Conservation (phyloP, 1,140 invertebrate genomes). For the Drosophila bifasciata region DNA sequence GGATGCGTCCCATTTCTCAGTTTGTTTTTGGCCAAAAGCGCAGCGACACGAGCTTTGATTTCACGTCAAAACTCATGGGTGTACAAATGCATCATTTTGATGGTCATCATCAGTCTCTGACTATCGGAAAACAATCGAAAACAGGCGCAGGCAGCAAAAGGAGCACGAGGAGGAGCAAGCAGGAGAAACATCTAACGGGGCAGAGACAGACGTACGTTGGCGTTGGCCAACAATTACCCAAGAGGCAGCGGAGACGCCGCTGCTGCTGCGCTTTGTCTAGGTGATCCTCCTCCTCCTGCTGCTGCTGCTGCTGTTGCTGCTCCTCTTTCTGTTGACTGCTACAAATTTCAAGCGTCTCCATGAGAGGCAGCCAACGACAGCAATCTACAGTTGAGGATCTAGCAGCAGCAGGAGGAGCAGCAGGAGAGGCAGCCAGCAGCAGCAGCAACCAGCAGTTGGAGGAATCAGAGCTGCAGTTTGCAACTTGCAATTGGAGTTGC, state of each 20-base stretch:
- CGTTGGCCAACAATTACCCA: conserved; percentile 66
- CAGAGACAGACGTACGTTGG: conserved; percentile 52
- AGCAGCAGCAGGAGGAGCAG: conserved; percentile 58
- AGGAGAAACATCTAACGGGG: conserved; percentile 44
- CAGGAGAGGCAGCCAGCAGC: conserved; percentile 16
- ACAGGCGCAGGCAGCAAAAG: conserved; percentile 29
- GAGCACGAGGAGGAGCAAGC: conserved; percentile 9
- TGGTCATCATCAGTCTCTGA: conserved; percentile 83
- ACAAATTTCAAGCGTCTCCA: conserved; percentile 77
- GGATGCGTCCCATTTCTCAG: conserved; percentile 5
- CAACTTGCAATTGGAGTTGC: conserved; percentile 24
- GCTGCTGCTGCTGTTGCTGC: too few species aligned
- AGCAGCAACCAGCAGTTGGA: neutral
- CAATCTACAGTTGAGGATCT: conserved; percentile 75
- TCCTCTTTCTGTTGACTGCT: conserved; percentile 63
- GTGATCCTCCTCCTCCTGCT: too few species aligned
- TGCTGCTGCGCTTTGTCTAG: too few species aligned
- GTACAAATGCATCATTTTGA: conserved; percentile 83
- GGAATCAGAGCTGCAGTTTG: conserved; percentile 8
- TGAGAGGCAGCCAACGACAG: conserved; percentile 55
- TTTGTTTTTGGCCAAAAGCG: conserved; percentile 53
- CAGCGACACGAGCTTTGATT: conserved; percentile 71
- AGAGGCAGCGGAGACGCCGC: conserved; percentile 4
- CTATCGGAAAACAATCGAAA: conserved; percentile 79
- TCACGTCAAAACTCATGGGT: conserved; percentile 82